These are phyloP conservation scores for Stenolophus ochropezus DNA, from an alignment of 2,888 invertebrate species.

Conservation along the genomic window DNA sequence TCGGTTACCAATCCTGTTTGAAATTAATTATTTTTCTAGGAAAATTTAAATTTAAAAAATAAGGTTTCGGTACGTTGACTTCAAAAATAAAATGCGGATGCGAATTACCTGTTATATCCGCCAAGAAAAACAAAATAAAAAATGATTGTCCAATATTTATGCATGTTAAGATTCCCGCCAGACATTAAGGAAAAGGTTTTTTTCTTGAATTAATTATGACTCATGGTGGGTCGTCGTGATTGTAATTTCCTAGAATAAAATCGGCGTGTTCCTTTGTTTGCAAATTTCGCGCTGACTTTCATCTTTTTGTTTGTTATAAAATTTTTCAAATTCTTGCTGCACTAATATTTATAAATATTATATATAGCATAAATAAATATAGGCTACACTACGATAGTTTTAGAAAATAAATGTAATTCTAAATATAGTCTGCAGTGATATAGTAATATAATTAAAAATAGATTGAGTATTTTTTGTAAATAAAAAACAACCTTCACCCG, in stretches of 20 bases:
- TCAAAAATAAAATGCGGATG: background rate
- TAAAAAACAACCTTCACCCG: constrained; percentile 29
- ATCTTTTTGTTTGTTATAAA: background rate
- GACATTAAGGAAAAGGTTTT: constrained; percentile 6
- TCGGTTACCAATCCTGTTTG: too few relatives aligned
- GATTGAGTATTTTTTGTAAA: constrained; percentile 8
- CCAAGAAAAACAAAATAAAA: constrained; percentile 14
- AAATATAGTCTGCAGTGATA: constrained; percentile 12
- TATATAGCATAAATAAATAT: too few relatives aligned
- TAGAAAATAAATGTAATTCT: background rate
- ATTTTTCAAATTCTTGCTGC: background rate
- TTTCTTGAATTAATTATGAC: constrained; percentile 18
- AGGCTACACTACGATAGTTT: too few relatives aligned
- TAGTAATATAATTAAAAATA: constrained; percentile 26
- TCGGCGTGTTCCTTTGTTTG: background rate
- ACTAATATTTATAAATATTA: background rate
- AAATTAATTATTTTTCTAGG: too few relatives aligned
- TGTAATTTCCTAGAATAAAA: background rate
- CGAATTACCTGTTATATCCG: constrained; percentile 2
- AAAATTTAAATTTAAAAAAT: background rate
- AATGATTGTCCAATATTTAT: constrained; percentile 1
- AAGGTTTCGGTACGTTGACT: constrained; percentile 9
- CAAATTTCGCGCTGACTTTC: background rate
- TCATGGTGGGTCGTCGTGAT: background rate
- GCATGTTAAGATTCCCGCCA: constrained; percentile 3